These are phyloP conservation scores for Acanthornis magna DNA, from an alignment of 2,797 vertebrate species.

Conservation along the genomic window DNA sequence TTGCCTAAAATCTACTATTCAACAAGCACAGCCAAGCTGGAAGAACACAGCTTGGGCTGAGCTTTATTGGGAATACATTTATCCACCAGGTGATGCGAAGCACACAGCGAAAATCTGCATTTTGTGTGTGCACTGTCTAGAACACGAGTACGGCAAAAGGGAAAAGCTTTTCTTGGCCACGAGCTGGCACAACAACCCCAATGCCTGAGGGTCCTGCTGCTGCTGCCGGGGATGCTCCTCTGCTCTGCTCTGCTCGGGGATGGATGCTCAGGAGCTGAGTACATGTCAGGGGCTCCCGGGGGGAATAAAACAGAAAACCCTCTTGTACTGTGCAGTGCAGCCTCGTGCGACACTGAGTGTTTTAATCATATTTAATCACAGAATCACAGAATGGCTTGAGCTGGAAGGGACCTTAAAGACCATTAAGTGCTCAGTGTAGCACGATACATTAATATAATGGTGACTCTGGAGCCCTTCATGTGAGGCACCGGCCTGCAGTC, in stretches of 20 bases:
- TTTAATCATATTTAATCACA: neutral
- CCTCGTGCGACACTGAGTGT: neutral
- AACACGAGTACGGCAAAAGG: accelerated
- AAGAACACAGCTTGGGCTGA: neutral
- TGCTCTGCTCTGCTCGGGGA: neutral
- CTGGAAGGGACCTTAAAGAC: neutral
- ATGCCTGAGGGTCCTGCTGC: neutral
- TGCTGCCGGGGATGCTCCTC: neutral
- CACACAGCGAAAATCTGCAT: neutral
- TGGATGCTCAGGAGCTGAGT: neutral
- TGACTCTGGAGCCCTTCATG: neutral
- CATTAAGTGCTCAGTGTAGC: neutral
- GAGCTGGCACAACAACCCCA: accelerated
- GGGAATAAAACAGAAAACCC: neutral
- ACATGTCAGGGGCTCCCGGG: neutral
- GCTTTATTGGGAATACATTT: neutral
- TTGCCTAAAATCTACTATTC: neutral
- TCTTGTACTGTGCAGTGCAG: neutral
- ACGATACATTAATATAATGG: neutral
- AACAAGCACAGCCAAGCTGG: neutral
- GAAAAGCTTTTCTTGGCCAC: accelerated
- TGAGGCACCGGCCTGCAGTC: neutral
- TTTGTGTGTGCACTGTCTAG: accelerated
- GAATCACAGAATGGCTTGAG: neutral
- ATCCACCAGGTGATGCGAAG: neutral